Evolutionary conservation across 2,797 vertebrate species (phyloP), one percentile per base, ranked within the genome.

Genomic region (Melanitta fusca): DNA sequence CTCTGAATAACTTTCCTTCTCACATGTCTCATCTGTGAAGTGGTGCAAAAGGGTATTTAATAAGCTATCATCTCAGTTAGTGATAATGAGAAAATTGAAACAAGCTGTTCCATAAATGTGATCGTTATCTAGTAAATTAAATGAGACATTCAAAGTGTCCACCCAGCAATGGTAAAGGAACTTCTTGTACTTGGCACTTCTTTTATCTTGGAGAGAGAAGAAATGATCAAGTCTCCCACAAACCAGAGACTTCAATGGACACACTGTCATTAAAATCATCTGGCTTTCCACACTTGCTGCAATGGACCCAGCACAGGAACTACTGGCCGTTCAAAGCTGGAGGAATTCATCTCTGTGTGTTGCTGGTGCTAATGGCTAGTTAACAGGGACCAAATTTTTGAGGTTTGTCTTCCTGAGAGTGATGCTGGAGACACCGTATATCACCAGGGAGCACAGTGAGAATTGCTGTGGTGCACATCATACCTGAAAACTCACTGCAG

Each of bases 71-170:
- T 92, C 88, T 96, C 5, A 0, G 85, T 72, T 93, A 80, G 90
- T 79, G 93, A 95, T 94, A 96, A 95, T 95, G 94, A 95, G 96
- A 95, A 93, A 95, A 97, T 61, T 95, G 94, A 93, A 96, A 96
- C 88, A 96, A 96, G 90, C 90, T 96, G 84, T 80, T 91, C 86
- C 58, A 57, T 83, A 96, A 92, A 95, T 80, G 91, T 58, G 88
- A 91, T 93, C 81, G 88, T 91, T 93, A 97, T 96, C 94, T 93
- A 60, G 68, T 54, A 94, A 96, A 96, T 96, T 91, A 95, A 96
- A 95, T 56, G 91, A 91, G 85, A 85, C 82, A 80, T 84, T 93
- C 80, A 77, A 94, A 91, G 56, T 74, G 93, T 85, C 91, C 87
- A 90, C 64, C 89, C 88, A 82, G 60, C 91, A 91, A 73, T 71